A percentile compares a stretch with the other conserved stretches of the same genome.
Evolutionary conservation across 2,797 vertebrate species (phyloP).

Genomic region (Cossypha caffra): DNA sequence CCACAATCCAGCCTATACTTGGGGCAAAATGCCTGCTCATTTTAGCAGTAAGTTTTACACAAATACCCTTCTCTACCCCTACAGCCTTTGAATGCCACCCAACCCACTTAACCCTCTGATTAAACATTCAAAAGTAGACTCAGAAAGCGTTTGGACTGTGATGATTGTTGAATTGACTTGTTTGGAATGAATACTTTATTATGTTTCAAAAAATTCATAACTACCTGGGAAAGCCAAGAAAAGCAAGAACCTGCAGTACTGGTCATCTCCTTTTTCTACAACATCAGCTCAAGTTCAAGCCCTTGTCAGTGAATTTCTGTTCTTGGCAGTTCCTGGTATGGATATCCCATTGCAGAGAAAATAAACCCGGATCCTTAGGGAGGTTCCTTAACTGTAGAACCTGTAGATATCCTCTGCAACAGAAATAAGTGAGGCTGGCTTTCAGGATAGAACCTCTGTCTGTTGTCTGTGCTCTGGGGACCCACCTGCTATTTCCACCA

Average conservation of each 20-base stretch:
- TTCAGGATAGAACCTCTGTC: not conserved
- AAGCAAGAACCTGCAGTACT: not conserved
- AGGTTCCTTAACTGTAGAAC: not conserved
- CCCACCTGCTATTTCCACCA: fast-evolving
- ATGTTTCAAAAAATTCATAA: not conserved
- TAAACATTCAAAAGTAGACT: not conserved
- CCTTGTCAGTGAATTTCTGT: not conserved
- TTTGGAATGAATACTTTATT: not conserved
- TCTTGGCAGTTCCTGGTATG: not conserved
- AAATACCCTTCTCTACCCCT: not conserved
- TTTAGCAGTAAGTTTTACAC: not conserved
- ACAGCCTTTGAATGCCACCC: not conserved
- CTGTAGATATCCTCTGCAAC: not conserved
- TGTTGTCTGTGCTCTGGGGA: not conserved
- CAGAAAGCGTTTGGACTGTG: not conserved
- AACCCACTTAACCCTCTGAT: not conserved
- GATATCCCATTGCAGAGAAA: not conserved
- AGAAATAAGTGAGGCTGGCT: not conserved
- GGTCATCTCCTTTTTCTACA: not conserved
- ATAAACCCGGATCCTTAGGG: not conserved
- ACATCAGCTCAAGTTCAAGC: not conserved
- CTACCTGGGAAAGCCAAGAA: not conserved
- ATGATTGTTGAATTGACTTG: not conserved
- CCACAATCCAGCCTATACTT: not conserved
- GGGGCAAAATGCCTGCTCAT: fast-evolving